A percentile compares a stretch with the other conserved stretches of the same genome.
Conservation (phyloP, 2,113 vertebrate species). For the Mastomys natalensis region DNA sequence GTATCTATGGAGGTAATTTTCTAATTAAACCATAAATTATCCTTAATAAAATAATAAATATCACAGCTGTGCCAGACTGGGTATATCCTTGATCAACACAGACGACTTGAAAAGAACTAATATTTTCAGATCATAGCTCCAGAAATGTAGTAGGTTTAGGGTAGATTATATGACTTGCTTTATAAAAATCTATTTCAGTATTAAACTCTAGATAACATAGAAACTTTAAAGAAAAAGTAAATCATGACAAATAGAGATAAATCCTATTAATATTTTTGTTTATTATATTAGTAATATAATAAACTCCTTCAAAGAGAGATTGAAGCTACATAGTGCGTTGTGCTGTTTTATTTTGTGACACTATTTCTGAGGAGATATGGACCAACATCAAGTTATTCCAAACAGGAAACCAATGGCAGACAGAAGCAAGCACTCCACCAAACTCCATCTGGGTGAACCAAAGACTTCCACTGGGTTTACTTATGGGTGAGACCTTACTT, state of each 20-base stretch:
- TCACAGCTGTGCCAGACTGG: neutral
- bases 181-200: neutral
- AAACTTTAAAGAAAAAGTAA: slow-evolving; percentile 8
- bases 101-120: neutral
- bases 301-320: neutral
- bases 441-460: neutral
- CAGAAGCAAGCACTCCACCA: neutral
- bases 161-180: neutral
- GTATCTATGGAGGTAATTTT: neutral
- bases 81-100: neutral
- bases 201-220: neutral
- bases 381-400: neutral
- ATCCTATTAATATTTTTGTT: slow-evolving; percentile 2
- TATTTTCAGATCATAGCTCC: neutral
- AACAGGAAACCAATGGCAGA: neutral
- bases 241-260: neutral
- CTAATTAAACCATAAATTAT: slow-evolving; percentile 2
- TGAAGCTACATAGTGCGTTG: neutral
- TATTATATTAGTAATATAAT: no score
- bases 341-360: neutral
- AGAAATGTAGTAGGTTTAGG: neutral
- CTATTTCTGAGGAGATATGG: neutral
- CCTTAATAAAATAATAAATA: neutral
- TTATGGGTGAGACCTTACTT: neutral
- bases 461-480: neutral